Base-by-base conservation (phyloP, 2,113 vertebrate genomes). In the Brachyhypopomus gauderio region DNA sequence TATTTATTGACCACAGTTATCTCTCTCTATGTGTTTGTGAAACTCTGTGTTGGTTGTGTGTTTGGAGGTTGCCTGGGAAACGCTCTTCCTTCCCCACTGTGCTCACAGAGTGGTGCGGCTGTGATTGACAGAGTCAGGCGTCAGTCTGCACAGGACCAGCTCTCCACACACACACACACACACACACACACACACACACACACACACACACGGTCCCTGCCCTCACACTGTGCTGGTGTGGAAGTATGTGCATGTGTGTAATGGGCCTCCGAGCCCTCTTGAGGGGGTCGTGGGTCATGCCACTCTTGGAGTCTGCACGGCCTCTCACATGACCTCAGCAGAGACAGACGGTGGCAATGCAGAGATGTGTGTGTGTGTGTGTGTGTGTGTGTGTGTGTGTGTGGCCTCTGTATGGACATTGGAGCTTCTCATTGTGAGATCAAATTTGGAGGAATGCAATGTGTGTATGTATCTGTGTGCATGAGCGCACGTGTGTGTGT, bases 81-180 rank as follows among this genome's bases (percentile, higher is more conserved):
- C 14, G 22, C 66, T 59, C 22, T 23, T 70, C 2, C 5, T 45
- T n/a, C 56, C 3, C 9, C 38, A 9, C 48, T 63, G 6, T 8
- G 23, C 25, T 6, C 9, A 55, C 25, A 0, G 25, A 74, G 27
- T 59, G 27, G 11, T 76, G 48, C 22, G 38, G 19, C 38, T 22
- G 84, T 91, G 90, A 93, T 69, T 90, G 92, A 90, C 88, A 83
- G 45, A 73, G 86, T 88, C 89, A 91, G 91, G 84, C 85, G 78
- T 87, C 84, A 72, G 55, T 73, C 80, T 82, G 71, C 77, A 79
- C 77, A 73, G 59, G 41, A 27, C 64, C 64, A 56, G 52, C 23
- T 58, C 30, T 67, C 60, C 25, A 75, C 41, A 41, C 41, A 41
- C 41, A 41, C 41, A 41, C 41, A 41, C 41, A 41, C 41, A 41